Conservation (phyloP, 2,797 vertebrate genomes). For the Megalops cyprinoides region DNA sequence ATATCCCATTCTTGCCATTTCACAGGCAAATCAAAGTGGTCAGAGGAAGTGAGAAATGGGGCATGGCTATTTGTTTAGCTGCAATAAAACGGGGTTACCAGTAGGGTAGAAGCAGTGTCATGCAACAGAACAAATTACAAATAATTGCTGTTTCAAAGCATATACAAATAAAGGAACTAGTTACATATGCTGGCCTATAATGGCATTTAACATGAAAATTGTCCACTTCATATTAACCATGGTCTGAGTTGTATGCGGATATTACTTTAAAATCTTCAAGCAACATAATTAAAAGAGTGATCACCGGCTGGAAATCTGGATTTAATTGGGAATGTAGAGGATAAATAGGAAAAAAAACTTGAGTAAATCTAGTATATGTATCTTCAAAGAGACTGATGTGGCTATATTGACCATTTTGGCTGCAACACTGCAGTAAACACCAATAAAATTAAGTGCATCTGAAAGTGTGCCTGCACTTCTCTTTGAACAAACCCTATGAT, state of each 20-base stretch:
- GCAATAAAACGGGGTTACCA: slow-evolving; percentile 73
- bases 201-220: background rate
- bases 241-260: background rate
- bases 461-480: slow-evolving; percentile 80
- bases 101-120: slow-evolving; percentile 71
- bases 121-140: slow-evolving; percentile 65
- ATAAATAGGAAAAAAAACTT: background rate
- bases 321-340: background rate
- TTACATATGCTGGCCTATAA: background rate
- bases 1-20: slow-evolving; percentile 71
- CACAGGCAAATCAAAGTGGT: slow-evolving; percentile 70
- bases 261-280: background rate
- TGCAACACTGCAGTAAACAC: slow-evolving; percentile 87
- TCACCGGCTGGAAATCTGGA: slow-evolving; percentile 3
- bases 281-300: background rate
- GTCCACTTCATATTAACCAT: background rate
- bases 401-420: slow-evolving; percentile 70
- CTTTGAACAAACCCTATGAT: slow-evolving; percentile 96
- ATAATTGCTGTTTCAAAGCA: slow-evolving; percentile 30
- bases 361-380: slow-evolving; percentile 18
- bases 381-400: slow-evolving; percentile 73
- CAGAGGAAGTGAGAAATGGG: slow-evolving; percentile 61
- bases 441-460: slow-evolving; percentile 97
- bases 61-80: slow-evolving; percentile 56
- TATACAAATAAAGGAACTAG: background rate